Base-by-base conservation (phyloP, 2,888 invertebrate genomes). In the Xylota sylvarum region DNA sequence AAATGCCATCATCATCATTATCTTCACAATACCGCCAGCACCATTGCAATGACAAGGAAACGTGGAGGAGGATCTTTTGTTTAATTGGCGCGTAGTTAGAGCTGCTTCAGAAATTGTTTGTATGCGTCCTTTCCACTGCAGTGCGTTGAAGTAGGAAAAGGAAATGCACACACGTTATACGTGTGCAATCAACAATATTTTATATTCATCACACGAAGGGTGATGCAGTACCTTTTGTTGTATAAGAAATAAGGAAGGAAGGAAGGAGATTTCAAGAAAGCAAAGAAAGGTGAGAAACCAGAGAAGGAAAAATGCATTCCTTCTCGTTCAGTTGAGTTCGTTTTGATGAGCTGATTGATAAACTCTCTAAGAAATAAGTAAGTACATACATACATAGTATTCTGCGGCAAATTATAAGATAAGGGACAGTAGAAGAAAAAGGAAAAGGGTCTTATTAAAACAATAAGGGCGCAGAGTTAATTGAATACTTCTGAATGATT, bases 41-140 rank as follows among this genome's bases (percentile, higher is more conserved):
- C 50, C 58, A 32, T 48, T 46, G 40, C 58, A 2, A 10, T 35
- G 5, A 12, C 12, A 84, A 64, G 65, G 81, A 70, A 72, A 65
- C 37, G 32, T 56, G 81, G 81, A 81, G 85, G 85, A 81, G 81
- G 76, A 80, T 70, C 81, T 76, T 58, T 76, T 81, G 79, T 79
- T 37, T 64, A 58, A 74, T 62, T 74, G 74, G 74, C 79, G 79
- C 40, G 40, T 55, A 70, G 62, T 23, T 43, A 23, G 12, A 76
- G 23, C 48, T 50, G 58, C 37, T 58, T 72, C 64, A 67, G n/a
- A 27, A 48, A 50, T 43, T 19, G 6, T 48, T 10, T 78, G 48
- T n/a, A n/a, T 64, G 65, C 32, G 73, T 60, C 65, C 35, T 65
- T 52, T 43, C 67, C 17, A 46, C 9, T 32, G 35, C 32, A 32